These are phyloP conservation scores for Entomobrya proxima DNA, from an alignment of 2,888 invertebrate species.

Conservation along the genomic window DNA sequence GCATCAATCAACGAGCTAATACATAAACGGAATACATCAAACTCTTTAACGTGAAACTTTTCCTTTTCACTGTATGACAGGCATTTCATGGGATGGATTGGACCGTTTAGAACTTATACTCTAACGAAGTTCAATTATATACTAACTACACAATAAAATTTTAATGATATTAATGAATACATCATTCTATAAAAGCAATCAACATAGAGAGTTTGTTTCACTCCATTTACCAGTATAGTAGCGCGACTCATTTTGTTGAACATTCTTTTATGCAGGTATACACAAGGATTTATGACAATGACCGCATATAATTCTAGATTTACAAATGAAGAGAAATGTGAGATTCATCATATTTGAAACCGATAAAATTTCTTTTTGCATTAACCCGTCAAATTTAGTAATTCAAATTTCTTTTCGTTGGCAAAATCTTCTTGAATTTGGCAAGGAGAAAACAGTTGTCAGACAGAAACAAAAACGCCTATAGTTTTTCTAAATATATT, in stretches of 20 bases:
- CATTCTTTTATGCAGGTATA: too few species aligned
- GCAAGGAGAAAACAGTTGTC: too few species aligned
- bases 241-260: not conserved
- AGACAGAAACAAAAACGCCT: too few species aligned
- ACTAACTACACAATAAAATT: not conserved
- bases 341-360: too few species aligned
- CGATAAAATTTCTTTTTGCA: too few species aligned
- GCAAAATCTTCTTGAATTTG: too few species aligned
- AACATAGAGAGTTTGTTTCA: not conserved
- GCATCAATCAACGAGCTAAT: conserved; percentile 15
- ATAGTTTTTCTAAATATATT: too few species aligned
- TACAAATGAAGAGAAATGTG: too few species aligned
- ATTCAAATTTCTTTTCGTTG: too few species aligned
- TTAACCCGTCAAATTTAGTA: too few species aligned
- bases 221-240: not conserved
- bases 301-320: too few species aligned
- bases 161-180: not conserved
- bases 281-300: too few species aligned
- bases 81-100: conserved; percentile 70
- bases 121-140: conserved; percentile 1
- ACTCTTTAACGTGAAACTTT: conserved; percentile 18
- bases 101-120: conserved; percentile 56
- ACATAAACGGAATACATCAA: not conserved
- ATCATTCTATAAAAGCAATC: not conserved
- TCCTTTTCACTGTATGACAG: conserved; percentile 46